Evolutionary conservation across 2,797 vertebrate genomes (phyloP), one percentile per base, ranked within the genome.

Genomic region (Sebastes matsubarae): DNA sequence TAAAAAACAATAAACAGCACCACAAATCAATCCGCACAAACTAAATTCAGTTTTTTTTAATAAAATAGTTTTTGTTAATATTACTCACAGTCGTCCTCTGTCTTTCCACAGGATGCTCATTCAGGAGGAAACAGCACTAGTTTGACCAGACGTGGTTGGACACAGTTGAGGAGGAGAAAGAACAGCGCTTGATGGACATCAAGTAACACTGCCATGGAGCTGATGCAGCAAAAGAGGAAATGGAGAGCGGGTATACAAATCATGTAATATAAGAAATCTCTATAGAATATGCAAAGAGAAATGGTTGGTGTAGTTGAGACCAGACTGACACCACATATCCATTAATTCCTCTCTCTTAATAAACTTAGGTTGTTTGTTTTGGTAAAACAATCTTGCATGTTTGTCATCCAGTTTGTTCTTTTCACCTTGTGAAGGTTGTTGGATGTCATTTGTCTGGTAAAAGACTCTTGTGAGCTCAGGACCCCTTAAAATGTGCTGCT

Each of bases 41-140:
- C 68, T 18, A 50, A 52, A 52, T 30, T 34, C 0, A 5, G 4
- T 5, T 42, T 20, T 18, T 25, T 46, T 42, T 42, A 42, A 46
- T 46, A 0, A 18, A 46, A 46, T 0, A 1, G 14, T 16, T 46
- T 46, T 1, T 32, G 22, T 69, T 25, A 4, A 30, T 10, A 16
- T 63, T 34, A 50, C 20, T 14, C 24, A 2, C 1, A 1, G 0
- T 72, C 3, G 34, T 34, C 61, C 9, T n/a, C 57, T 7, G 5
- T 72, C 20, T 85, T 29, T 75, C 9, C 8, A 30, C 58, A 96
- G 96, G 96, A 82, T 96, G 96, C 85, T 96, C 96, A 4, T 96
- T 96, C 93, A 95, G 96, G 88, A 95, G 95, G 88, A 96, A 96
- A 94, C 96, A 96, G 86, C 96, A 96, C 92, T 96, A 96, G 86